Conservation (phyloP, 2,888 invertebrate species). For the Megamerina dolium region DNA sequence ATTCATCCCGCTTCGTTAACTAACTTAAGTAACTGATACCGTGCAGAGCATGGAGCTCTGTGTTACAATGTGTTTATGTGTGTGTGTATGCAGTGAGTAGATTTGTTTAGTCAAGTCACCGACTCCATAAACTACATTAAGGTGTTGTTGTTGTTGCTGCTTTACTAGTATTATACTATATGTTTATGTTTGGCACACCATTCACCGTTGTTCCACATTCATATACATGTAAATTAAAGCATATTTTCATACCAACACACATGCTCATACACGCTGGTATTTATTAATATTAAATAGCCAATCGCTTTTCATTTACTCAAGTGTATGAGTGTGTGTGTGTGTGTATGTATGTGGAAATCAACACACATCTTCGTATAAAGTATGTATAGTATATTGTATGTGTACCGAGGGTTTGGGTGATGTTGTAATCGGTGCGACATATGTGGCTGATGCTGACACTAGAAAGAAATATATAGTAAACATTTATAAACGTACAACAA, state of each 20-base stretch:
- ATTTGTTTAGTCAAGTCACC: constrained; percentile 10
- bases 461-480: too few relatives aligned
- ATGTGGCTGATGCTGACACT: too few relatives aligned
- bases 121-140: constrained; percentile 8
- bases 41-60: neutral
- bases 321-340: neutral
- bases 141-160: constrained; percentile 7
- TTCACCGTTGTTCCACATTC: constrained; percentile 10
- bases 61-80: too few relatives aligned
- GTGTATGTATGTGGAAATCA: neutral
- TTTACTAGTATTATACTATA: constrained; percentile 1
- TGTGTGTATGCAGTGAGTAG: constrained; percentile 1
- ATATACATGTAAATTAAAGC: constrained; percentile 3
- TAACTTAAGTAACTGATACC: constrained; percentile 41
- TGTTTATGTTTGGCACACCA: constrained; percentile 16
- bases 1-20: constrained; percentile 34
- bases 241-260: constrained; percentile 4
- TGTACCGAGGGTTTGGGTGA: neutral
- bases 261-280: neutral
- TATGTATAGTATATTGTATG: constrained; percentile 1
- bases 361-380: neutral
- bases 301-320: neutral
- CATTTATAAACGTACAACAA: too few relatives aligned
- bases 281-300: neutral
- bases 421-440: constrained; percentile 2